Conservation (phyloP, 2,797 vertebrate genomes). For the Neosilurus hyrtlii region DNA sequence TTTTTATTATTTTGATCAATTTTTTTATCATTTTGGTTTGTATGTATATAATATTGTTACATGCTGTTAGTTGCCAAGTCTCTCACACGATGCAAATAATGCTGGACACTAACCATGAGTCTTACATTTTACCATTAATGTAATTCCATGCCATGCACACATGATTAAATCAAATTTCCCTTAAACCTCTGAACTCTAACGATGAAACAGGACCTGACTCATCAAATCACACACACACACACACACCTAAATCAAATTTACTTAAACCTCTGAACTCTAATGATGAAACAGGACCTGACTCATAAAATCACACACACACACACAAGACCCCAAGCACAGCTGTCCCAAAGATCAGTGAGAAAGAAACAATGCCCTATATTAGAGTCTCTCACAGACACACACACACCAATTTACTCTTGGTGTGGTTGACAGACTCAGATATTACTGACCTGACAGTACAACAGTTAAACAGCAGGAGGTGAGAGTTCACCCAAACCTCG, state of each 20-base stretch:
- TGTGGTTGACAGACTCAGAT: not conserved
- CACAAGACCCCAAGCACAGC: slow-evolving; percentile 45
- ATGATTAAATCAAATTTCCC: not conserved
- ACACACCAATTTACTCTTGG: slow-evolving; percentile 12
- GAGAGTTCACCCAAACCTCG: not conserved
- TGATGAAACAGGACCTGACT: slow-evolving; percentile 18
- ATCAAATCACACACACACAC: not conserved
- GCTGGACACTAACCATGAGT: not conserved
- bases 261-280: not conserved
- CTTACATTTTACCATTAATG: not conserved
- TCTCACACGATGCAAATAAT: not conserved
- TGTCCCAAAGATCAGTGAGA: slow-evolving; percentile 48
- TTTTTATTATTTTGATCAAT: not conserved
- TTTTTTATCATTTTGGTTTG: not conserved
- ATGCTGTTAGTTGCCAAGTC: not conserved
- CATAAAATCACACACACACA: not conserved
- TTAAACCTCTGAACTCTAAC: not conserved
- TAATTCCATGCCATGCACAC: not conserved
- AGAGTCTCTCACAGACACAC: slow-evolving; percentile 19
- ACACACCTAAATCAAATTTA: slow-evolving; percentile 6
- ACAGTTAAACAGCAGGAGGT: not conserved
- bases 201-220: slow-evolving; percentile 16
- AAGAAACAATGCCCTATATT: slow-evolving; percentile 55
- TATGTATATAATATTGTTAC: not conserved
- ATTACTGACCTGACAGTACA: not conserved